Percentiles rank a stretch among this genome's conserved stretches.
Conservation (phyloP, 2,888 invertebrate genomes). For the Stomorhina lunata region DNA sequence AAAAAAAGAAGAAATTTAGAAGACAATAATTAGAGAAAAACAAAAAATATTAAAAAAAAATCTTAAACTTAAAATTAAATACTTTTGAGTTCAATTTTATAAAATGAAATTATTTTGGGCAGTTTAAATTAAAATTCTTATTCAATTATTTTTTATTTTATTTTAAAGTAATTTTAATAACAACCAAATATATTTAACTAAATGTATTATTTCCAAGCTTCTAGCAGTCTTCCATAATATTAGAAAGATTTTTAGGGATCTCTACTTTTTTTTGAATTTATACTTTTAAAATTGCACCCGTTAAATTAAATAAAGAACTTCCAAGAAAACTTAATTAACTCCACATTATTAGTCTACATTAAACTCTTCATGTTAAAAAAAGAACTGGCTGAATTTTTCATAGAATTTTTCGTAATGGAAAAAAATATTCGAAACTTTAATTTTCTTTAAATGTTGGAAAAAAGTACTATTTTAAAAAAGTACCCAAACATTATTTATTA, state of each 20-base stretch:
- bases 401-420: too few relatives aligned
- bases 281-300: conserved; percentile 25
- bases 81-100: conserved; percentile 19
- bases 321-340: conserved; percentile 44
- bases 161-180: not conserved
- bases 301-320: conserved; percentile 23
- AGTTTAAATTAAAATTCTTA: conserved; percentile 39
- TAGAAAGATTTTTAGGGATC: conserved; percentile 60
- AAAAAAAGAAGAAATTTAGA: conserved; percentile 72
- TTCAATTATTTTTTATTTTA: not conserved
- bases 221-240: conserved; percentile 72
- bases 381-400: conserved; percentile 14
- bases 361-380: not conserved
- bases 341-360: not conserved
- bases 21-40: conserved; percentile 76
- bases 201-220: conserved; percentile 62
- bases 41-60: conserved; percentile 50
- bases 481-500: too few relatives aligned
- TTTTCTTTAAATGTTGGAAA: too few relatives aligned
- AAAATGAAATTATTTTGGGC: conserved; percentile 59
- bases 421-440: too few relatives aligned
- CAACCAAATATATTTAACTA: not conserved
- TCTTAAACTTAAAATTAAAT: conserved; percentile 31
- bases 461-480: too few relatives aligned
- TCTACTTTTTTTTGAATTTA: conserved; percentile 2